Base-by-base conservation (phyloP, 1,140 invertebrate species). In the silkworm (Bombyx mori) region DNA sequence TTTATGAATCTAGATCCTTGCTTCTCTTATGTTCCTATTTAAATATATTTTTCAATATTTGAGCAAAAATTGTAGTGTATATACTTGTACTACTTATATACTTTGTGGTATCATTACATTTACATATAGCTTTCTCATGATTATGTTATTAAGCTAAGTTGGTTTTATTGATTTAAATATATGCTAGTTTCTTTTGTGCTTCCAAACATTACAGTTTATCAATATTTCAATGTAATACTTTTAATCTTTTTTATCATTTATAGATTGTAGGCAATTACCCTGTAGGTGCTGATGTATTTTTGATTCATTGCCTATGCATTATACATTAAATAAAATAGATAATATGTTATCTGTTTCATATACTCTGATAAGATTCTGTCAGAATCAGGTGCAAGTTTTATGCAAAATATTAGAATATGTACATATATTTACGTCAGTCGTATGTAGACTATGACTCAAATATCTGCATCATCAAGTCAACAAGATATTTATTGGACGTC, bases 401-500 rank as follows among this genome's bases (percentile, higher is more conserved):
- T 7, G 50, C 42, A 8, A 8, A 6, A 35, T 35, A 9, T 7
- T 5, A 51, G 22, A 35, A 35, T 51, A 35, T 51, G 42, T 51
- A 51, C 5, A 8, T 51, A 50, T 7, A n/a, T 50, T 35, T 51
- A 35, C 22, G 22, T 51, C 53, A 46, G 53, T 44, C 10, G 43
- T 46, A 54, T 54, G 44, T 18, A 46, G 50, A 51, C 50, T 62
- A 62, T 62, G 56, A 62, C 60, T 64, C 62, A 68, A 60, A 50
- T 52, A 52, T 44, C 59, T 35, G 26, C 26, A 63, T 60, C 55
- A 64, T 48, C 53, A 57, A 52, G 54, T 55, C 60, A 60, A 58
- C 62, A 54, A 58, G 60, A 59, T 42, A 63, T 50, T 58, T 44
- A 44, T 57, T 60, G 56, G 60, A 57, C 65, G 50, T 64, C 60